These are phyloP conservation scores for cat (Felis catus) DNA, from an alignment of 2,113 vertebrate genomes.

Conservation along the genomic window F.catus_Fca126_mat1.0 CM031414.1:131969001-131969500, in stretches of 20 bases:
- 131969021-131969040: no score
- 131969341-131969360: not conserved
- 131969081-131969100: no score
- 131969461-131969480: not conserved
- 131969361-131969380: not conserved
- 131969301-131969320: not conserved
- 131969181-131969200: not conserved
- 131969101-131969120: not conserved
- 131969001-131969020: no score
- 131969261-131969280: not conserved
- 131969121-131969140: accelerated
- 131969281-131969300: not conserved
- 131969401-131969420: no score
- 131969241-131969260: not conserved
- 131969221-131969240: not conserved
- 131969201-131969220: not conserved
- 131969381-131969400: not conserved
- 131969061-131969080: not conserved
- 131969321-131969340: no score
- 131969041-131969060: no score
- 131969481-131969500: no score
- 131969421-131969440: not conserved
- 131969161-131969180: not conserved
- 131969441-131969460: not conserved
- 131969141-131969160: not conserved